Base-by-base conservation (phyloP, 2,888 invertebrate genomes). In the Eucera pruinosa region DNA sequence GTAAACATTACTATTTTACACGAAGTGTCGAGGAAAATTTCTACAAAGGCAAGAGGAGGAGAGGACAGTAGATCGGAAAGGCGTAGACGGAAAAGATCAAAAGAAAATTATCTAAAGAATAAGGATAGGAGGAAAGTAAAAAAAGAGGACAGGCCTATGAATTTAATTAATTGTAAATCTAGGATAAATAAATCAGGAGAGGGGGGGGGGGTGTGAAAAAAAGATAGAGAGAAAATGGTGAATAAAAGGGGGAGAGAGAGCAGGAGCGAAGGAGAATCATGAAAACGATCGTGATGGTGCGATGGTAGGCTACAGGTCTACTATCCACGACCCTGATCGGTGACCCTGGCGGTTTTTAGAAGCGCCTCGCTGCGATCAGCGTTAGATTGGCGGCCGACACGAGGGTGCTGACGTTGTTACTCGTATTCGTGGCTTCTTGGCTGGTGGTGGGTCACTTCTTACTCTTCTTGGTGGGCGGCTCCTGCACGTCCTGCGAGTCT, bases 401-500 rank as follows among this genome's bases (percentile, higher is more conserved):
- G 84, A 88, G 86, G 85, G 89, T 88, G 87, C 86, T 88, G 83
- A 90, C 88, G 77, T 76, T 82, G 81, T 79, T 83, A 71, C 75
- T 82, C 65, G 67, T 81, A 69, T 64, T 85, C 65, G 86, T 83
- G 64, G 78, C 72, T 66, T 71, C 68, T 62, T 80, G 77, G 61
- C 70, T 78, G 58, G 66, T 58, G 77, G 69, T 84, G 85, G 92
- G 94, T 94, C 94, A 94, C 94, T 94, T 94, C 91, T 93, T 93
- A 86, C 92, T 92, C 91, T 94, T 94, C 92, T 94, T 94, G 87
- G 91, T 91, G 81, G 92, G 91, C 77, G 93, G 93, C 85, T 93
- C 93, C 82, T 93, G 93, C 64, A 88, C 90, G 81, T 92, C 92
- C 85, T 92, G 92, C 78, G 93, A 92, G 83, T 93, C 92, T 65